Conservation (phyloP, 2,888 invertebrate genomes). For the Biston betularia region DNA sequence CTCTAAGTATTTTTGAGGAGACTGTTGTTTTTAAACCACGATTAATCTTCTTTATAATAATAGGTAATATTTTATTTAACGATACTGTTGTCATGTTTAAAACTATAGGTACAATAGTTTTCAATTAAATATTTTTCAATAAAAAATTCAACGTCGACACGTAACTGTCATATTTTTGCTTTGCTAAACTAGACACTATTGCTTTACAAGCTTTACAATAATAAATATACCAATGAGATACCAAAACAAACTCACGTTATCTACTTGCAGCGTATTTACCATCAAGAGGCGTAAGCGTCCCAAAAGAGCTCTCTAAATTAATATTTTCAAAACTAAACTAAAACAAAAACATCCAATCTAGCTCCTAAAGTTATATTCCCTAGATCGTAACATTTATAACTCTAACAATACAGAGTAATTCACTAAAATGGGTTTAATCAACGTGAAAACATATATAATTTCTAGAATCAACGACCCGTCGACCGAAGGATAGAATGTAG, state of each 20-base stretch:
- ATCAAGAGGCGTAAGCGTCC: neutral
- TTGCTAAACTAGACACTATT: too few relatives aligned
- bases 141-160: neutral
- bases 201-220: too few relatives aligned
- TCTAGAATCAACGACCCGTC: slow-evolving; percentile 10
- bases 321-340: neutral
- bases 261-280: too few relatives aligned
- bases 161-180: neutral
- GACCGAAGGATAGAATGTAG: slow-evolving; percentile 7
- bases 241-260: too few relatives aligned
- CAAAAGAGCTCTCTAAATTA: slow-evolving; percentile 1
- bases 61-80: too few relatives aligned
- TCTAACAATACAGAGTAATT: slow-evolving; percentile 12
- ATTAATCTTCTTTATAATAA: too few relatives aligned
- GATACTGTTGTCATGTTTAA: neutral
- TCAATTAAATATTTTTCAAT: too few relatives aligned
- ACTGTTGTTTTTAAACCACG: too few relatives aligned
- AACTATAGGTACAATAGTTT: too few relatives aligned
- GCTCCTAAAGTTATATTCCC: slow-evolving; percentile 8
- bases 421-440: slow-evolving; percentile 9
- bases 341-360: slow-evolving; percentile 8
- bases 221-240: too few relatives aligned
- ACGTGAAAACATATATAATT: slow-evolving; percentile 16
- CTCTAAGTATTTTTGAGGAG: too few relatives aligned
- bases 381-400: slow-evolving; percentile 9